These are phyloP conservation scores for Amyelois transitella DNA, from an alignment of 1,140 invertebrate species.

Conservation along the genomic window DNA sequence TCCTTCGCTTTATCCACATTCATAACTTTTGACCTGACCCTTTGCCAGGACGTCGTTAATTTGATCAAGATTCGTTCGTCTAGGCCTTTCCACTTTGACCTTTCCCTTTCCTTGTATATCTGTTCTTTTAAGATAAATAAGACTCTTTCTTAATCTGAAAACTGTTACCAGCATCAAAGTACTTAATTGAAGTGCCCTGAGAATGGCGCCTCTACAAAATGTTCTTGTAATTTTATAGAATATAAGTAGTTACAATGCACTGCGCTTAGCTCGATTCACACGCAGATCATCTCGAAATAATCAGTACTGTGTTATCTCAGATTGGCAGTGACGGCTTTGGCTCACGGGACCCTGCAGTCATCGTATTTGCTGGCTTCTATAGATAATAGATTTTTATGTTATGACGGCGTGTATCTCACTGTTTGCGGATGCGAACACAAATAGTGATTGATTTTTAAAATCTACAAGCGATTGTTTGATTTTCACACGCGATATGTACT, in stretches of 20 bases:
- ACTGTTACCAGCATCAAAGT: too few relatives aligned
- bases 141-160: too few relatives aligned
- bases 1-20: too few relatives aligned
- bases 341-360: background rate
- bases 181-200: background rate
- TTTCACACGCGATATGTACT: conserved; percentile 14
- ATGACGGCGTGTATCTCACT: conserved; percentile 12
- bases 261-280: conserved; percentile 5
- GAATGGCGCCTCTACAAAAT: background rate
- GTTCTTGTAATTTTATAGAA: too few relatives aligned
- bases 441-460: conserved; percentile 17
- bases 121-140: too few relatives aligned
- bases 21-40: too few relatives aligned
- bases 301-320: conserved; percentile 1
- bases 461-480: conserved; percentile 11
- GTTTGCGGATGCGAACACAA: conserved; percentile 20
- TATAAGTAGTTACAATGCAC: background rate
- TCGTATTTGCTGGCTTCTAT: background rate
- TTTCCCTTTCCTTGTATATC: too few relatives aligned
- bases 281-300: conserved; percentile 8
- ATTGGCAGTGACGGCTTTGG: background rate
- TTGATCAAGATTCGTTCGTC: too few relatives aligned
- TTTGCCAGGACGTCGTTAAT: too few relatives aligned
- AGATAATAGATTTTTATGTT: conserved; percentile 14
- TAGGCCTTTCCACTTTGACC: too few relatives aligned